Percentiles rank a stretch among this genome's conserved stretches.
These are phyloP conservation scores for Fragum whitleyi DNA, from an alignment of 2,888 invertebrate species.

Conservation along the genomic window DNA sequence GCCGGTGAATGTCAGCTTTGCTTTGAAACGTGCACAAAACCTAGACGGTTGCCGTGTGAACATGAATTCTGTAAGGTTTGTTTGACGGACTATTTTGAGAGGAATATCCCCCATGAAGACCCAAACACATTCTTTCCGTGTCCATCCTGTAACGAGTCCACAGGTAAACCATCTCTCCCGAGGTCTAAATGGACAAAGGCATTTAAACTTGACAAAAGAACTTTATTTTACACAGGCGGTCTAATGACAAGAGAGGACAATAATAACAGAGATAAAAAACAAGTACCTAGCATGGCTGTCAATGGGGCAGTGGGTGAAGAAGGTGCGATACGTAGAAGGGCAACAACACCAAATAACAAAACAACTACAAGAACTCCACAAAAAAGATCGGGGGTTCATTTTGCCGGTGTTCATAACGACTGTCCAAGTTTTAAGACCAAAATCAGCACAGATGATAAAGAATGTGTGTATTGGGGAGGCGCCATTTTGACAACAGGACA, in stretches of 20 bases:
- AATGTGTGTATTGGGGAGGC: constrained; percentile 37
- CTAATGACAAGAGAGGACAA: not conserved
- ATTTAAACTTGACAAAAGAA: constrained; percentile 26
- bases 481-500: constrained; percentile 10
- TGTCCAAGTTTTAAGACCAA: not conserved
- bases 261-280: not conserved
- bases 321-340: not conserved
- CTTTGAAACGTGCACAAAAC: constrained; percentile 34
- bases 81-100: constrained; percentile 27
- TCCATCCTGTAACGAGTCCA: constrained; percentile 27
- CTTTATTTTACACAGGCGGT: constrained; percentile 11
- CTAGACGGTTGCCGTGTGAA: constrained; percentile 41
- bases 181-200: constrained; percentile 34
- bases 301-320: not conserved
- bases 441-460: constrained; percentile 20
- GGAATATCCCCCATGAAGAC: constrained; percentile 5
- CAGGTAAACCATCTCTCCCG: constrained; percentile 26
- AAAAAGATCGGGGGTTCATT: constrained; percentile 3
- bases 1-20: constrained; percentile 35
- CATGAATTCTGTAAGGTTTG: constrained; percentile 46
- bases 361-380: not conserved
- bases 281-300: not conserved
- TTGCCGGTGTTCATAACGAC: not conserved
- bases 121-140: constrained; percentile 27
- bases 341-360: not conserved